Conservation (phyloP, 2,797 vertebrate species). For the Enteromius fasciolatus region DNA sequence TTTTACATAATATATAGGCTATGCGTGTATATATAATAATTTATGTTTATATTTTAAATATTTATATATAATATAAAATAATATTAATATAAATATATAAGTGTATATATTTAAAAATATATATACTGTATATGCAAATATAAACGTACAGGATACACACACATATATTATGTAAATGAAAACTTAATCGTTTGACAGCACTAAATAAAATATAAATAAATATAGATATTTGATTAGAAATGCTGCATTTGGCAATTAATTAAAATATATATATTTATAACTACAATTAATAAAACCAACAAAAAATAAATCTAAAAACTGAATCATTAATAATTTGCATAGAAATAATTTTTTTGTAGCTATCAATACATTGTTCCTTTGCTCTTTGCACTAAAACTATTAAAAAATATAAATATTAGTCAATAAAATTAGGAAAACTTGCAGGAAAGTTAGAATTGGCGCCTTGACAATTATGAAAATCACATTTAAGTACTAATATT, state of each 20-base stretch:
- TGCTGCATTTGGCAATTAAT: neutral
- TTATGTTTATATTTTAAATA: too few relatives aligned
- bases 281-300: neutral
- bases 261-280: neutral
- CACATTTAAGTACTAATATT: neutral
- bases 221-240: neutral
- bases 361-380: neutral
- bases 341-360: neutral
- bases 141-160: too few relatives aligned
- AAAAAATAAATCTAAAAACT: neutral
- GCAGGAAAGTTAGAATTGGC: neutral
- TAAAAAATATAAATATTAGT: neutral
- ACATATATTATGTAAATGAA: too few relatives aligned
- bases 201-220: neutral
- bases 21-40: too few relatives aligned
- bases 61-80: too few relatives aligned
- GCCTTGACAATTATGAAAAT: neutral
- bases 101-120: too few relatives aligned
- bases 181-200: too few relatives aligned
- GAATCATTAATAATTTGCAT: neutral
- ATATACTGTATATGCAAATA: too few relatives aligned
- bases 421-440: neutral
- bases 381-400: neutral
- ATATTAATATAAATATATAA: too few relatives aligned
- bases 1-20: too few relatives aligned